Evolutionary conservation across 1,140 invertebrate species (phyloP), one percentile per base, ranked within the genome.

Genomic region (Lepeophtheirus salmonis): DNA sequence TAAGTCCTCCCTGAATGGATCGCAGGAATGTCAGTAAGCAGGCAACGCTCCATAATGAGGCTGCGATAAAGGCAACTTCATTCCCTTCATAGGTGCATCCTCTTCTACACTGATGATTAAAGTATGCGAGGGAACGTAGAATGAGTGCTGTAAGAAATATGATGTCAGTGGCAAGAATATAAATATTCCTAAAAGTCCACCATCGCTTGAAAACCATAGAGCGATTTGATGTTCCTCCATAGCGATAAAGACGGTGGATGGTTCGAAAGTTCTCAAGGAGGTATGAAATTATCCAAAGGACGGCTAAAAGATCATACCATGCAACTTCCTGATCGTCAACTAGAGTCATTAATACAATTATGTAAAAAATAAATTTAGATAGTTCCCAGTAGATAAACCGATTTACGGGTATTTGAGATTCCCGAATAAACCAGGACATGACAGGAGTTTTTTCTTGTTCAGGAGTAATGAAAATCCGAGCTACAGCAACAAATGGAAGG

Each of bases 1-100:
- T 60, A 17, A 60, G 49, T 2, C 57, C 57, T 30, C 30, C 57
- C 49, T 60, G 57, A 17, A 60, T 60, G 18, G 57, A 52, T 41
- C 57, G 26, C 20, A 60, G 41, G 17, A 60, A 60, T 17, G 30
- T 22, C 41, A 60, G 18, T 13, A 60, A n/a, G n/a, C 21, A 21
- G 17, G 57, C 57, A 21, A 60, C 23, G 18, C 41, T 51, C 57
- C 57, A 60, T 22, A 60, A 18, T 2, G 41, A 51, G 13, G 30
- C 30, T 3, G 41, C 57, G 14, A 60, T 50, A 24, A 60, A 60
- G 22, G 57, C 57, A 17, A 60, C 30, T 22, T 60, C 41, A 16
- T 60, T 60, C n/a, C 49, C 57, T 14, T 60, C 20, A 16, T 60
- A 60, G 2, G 30, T 17, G 23, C 57, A 60, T 14, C 48, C 48